Evolutionary conservation across 2,113 vertebrate species (phyloP).

Genomic region (Phaethornis superciliosus): DNA sequence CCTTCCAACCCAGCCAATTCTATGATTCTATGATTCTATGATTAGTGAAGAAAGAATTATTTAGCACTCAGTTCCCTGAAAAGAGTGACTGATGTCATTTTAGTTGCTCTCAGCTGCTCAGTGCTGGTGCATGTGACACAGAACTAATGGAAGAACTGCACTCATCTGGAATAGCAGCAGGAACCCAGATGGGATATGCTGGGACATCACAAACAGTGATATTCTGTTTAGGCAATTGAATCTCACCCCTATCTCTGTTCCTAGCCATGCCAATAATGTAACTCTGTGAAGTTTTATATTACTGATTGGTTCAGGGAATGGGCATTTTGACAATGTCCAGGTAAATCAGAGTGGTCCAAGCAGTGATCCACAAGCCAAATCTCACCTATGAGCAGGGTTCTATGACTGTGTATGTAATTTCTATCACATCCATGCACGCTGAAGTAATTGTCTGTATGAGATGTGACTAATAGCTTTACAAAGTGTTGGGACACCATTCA

Average conservation of each 20-base stretch:
- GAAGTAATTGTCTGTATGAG: background rate
- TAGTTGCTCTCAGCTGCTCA: background rate
- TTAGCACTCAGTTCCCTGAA: background rate
- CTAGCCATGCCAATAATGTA: background rate
- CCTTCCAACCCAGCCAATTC: too few relatives aligned
- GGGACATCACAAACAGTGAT: background rate
- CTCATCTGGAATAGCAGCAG: background rate
- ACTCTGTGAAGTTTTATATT: background rate
- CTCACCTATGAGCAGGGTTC: background rate
- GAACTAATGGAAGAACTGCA: background rate
- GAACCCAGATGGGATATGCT: background rate
- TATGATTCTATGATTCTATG: too few relatives aligned
- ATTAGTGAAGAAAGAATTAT: background rate
- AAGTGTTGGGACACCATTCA: background rate
- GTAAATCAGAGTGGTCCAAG: background rate
- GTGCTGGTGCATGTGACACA: background rate
- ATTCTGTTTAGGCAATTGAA: background rate
- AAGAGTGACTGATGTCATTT: background rate
- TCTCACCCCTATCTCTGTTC: background rate
- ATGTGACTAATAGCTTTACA: background rate
- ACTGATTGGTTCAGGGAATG: background rate
- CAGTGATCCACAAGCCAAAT: background rate
- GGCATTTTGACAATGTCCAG: background rate
- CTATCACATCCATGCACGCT: background rate
- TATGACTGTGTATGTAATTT: background rate